Evolutionary conservation across 2,113 vertebrate species (phyloP), one percentile per base, ranked within the genome.

Genomic region (Macquaria ambigua): DNA sequence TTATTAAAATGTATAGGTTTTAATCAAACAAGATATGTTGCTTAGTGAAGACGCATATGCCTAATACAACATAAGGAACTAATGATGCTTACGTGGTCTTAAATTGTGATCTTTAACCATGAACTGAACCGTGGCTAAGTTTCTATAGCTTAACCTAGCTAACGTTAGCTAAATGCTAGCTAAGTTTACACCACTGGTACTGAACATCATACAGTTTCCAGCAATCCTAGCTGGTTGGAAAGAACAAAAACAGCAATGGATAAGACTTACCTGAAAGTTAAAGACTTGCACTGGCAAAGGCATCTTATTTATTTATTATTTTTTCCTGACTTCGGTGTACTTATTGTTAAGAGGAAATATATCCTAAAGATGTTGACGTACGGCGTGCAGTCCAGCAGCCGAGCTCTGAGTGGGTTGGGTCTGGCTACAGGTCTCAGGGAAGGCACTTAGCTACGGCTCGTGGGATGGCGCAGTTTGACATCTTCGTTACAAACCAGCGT

Each of bases 231-330:
- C 56, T 56, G 25, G 14, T 31, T 6, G 16, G 3, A 48, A 53
- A 56, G 6, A 2, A n/a, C 28, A 59, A 25, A 43, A 8, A 20
- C 16, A 64, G n/a, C 31, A 1, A 8, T 6, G 23, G 5, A 9
- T 37, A 34, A 1, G 20, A 63, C 93, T 87, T 95, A 98, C 98
- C 98, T 98, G 98, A 90, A 98, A 95, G 95, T 98, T 99, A 87
- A 98, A 98, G 89, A 98, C 97, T 93, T 98, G 98, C 71, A 98
- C 97, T 69, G 97, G 97, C 90, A 98, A 92, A 93, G 97, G 97
- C 98, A 99, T 98, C 93, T 95, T 93, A 71, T 95, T 89, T n/a
- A n/a, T n/a, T n/a, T n/a, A n/a, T n/a, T n/a, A n/a, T n/a, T 93
- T 84, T 89, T 71, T 41, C 6, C 66, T 86, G 39, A 61, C 66